Evolutionary conservation across 2,888 invertebrate species (phyloP), one percentile per base, ranked within the genome.

Genomic region (Epirrhoe tristata): DNA sequence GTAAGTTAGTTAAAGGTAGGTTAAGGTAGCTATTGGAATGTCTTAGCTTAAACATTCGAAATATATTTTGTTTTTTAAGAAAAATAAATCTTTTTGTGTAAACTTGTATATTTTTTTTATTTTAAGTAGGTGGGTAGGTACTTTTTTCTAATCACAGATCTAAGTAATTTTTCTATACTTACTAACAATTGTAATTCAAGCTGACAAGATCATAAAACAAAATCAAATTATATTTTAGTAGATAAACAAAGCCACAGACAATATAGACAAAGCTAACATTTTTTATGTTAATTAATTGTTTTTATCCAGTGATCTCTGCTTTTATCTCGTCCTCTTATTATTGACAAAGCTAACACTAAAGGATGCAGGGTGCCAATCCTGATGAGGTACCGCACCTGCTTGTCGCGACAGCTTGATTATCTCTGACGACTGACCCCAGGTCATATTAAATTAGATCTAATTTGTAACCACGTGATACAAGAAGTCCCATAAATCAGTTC

Each of bases 361-460:
- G n/a, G n/a, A n/a, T n/a, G n/a, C n/a, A n/a, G n/a, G 34, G 43
- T 57, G 57, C 34, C 48, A 57, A 51, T 62, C 12, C 53, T 10
- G 43, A 52, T 50, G 31, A 56, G 36, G 51, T 36, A 46, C 24
- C 36, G 34, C 39, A n/a, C n/a, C n/a, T n/a, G n/a, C n/a, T n/a
- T 46, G 53, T 36, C 36, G 48, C 56, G 16, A 7, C 8, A 6
- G 14, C 53, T 53, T 60, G 53, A 53, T 60, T 60, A 46, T 24
- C 24, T 43, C 39, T 4, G n/a, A n/a, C n/a, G n/a, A n/a, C 36
- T 58, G 50, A 43, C 58, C 58, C 17, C 10, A 54, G 64, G 58
- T 58, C 64, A 54, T 31, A 48, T 64, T 36, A 31, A 58, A 64
- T 64, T 58, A 58, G 53, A 10, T 48, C 24, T 64, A 16, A 63